Base-by-base conservation (phyloP, 1,140 invertebrate species). In the Apis mellifera region DNA sequence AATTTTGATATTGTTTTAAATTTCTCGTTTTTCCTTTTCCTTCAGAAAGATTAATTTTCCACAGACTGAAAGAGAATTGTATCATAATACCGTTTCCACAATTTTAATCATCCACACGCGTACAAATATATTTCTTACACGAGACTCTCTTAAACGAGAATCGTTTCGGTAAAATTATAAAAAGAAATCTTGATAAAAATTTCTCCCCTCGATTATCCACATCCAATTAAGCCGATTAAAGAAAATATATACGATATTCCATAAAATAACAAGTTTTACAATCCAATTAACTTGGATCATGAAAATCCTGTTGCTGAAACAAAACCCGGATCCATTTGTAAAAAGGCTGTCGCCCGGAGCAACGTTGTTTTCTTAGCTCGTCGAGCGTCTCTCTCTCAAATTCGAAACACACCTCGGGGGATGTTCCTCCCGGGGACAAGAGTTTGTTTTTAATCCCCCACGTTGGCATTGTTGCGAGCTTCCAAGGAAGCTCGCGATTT, bases 361-460 rank as follows among this genome's bases (percentile, higher is more conserved):
- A 55, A 11, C 21, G 21, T 42, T 21, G 32, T 26, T 19, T 48
- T 12, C 65, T 52, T 48, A 11, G 23, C n/a, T 54, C 15, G 64
- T 54, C 15, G 64, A 64, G 62, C 17, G 32, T 64, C 13, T 78
- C 50, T 64, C 42, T 23, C 15, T 23, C 21, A 48, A 74, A 65
- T 73, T 73, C 71, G 60, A 62, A 54, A 42, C 48, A 17, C 57
- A 54, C 68, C 68, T n/a, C 55, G 23, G 32, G 77, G 48, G 57
- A 80, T 32, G 17, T 64, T 54, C 42, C 59, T 21, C 2, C 2
- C 19, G 52, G 80, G 42, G 50, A 23, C 48, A 66, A 54, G 17
- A 50, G 52, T 77, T 69, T 55, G 55, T 82, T 82, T 78, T 82
- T 82, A 82, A 70, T 78, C 65, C 74, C 23, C 13, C 57, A 3